phyloP scores from a whole-genome alignment of 2,888 invertebrate genomes.

The Thelaira solivaga region DNA sequence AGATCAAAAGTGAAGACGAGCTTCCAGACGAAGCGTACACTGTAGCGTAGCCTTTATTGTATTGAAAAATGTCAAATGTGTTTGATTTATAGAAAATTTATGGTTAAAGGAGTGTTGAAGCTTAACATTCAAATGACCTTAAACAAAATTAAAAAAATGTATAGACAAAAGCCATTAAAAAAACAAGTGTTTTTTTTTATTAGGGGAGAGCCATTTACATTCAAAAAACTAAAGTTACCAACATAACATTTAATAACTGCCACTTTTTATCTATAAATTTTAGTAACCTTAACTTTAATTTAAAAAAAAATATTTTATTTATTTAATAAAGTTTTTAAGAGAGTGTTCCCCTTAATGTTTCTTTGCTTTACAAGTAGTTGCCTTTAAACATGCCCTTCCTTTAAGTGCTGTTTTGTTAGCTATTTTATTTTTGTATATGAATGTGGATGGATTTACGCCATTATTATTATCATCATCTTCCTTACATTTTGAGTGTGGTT shows the following conservation, averaged over 20 bases:
- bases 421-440: slow-evolving; percentile 1
- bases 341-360: too few relatives aligned
- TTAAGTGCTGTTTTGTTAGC: slow-evolving; percentile 8
- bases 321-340: too few relatives aligned
- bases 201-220: too few relatives aligned
- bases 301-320: too few relatives aligned
- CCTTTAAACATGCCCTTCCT: slow-evolving; percentile 10
- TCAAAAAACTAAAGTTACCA: too few relatives aligned
- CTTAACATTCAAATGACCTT: slow-evolving; percentile 23
- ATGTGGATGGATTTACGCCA: not conserved
- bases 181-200: not conserved
- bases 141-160: not conserved
- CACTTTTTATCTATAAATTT: too few relatives aligned
- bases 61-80: slow-evolving; percentile 32
- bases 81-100: slow-evolving; percentile 27
- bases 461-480: slow-evolving; percentile 6
- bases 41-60: not conserved
- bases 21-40: too few relatives aligned
- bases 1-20: slow-evolving; percentile 28
- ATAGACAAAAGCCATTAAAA: not conserved
- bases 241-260: too few relatives aligned
- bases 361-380: not conserved
- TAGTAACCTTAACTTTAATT: too few relatives aligned
- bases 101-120: slow-evolving; percentile 31
- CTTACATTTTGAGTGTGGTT: not conserved